Base-by-base conservation (phyloP, 2,113 vertebrate genomes). In the Orientallactaga bullata region DNA sequence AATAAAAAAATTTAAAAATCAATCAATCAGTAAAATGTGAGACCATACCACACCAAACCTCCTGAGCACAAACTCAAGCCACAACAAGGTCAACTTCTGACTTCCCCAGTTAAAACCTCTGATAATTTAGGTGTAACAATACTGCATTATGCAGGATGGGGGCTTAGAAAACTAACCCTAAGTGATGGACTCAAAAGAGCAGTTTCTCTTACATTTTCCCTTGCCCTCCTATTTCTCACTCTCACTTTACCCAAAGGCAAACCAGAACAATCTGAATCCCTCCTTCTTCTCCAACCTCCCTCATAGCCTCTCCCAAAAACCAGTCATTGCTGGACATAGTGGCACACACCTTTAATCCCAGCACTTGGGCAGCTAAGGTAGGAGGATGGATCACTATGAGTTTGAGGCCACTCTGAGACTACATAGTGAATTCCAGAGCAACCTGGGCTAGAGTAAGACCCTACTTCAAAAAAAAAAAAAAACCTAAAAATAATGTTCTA, bases 71-170 rank as follows among this genome's bases (percentile, higher is more conserved):
- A 92, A 81, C 63, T 10, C 51, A 51, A 91, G 65, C 47, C 32
- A 83, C 3, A 63, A 15, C 37, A n/a, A 66, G 39, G 18, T 95
- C 84, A 55, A 55, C 51, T 47, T 89, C 66, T 94, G 60, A 88
- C 72, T 76, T 63, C 60, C 71, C 42, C 2, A 93, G 47, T 10
- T 81, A 90, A 90, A 93, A 95, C 68, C 2, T 68, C 69, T 15
- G 60, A 17, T 17, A 61, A 60, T 74, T 89, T 69, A 79, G 21
- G 42, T 82, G 21, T 15, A 80, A 65, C 77, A 83, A 11, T 93
- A 66, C 24, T 83, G 37, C 39, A 47, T 47, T 39, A 20, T 72
- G 10, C 39, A 55, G 9, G 11, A 39, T 17, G 7, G 23, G 63
- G 71, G 1, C 90, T 76, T 71, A 72, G 23, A 69, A 89, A 55